A percentile compares a stretch with the other conserved stretches of the same genome.
phyloP scores from a whole-genome alignment of 2,888 invertebrate genomes.

The Dysmachus trigonus region DNA sequence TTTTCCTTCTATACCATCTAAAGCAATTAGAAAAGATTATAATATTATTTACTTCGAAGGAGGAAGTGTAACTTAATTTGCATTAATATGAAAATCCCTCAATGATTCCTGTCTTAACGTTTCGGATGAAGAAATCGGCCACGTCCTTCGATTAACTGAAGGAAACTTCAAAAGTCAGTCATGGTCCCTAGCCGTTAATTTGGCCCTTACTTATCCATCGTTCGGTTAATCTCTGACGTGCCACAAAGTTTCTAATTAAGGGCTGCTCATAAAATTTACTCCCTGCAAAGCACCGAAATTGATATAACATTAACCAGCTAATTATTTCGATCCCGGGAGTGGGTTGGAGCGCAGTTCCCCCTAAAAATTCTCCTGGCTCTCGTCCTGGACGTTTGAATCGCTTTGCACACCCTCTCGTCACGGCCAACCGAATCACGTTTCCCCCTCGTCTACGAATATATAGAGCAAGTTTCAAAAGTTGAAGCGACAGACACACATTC shows the following conservation, averaged over 20 bases:
- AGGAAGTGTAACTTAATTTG: neutral
- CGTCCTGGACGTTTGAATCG: neutral
- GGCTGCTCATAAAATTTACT: conserved; percentile 44
- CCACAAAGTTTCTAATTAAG: conserved; percentile 47
- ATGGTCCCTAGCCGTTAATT: neutral
- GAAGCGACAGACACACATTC: neutral
- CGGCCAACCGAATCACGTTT: neutral
- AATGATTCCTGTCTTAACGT: neutral
- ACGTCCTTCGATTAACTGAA: neutral
- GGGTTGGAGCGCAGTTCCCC: neutral
- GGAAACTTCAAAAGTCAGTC: neutral
- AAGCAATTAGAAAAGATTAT: neutral
- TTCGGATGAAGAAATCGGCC: neutral
- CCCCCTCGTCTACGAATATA: too few species aligned
- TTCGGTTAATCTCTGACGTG: conserved; percentile 21
- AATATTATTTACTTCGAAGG: neutral
- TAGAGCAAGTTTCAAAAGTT: conserved; percentile 24
- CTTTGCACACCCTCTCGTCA: too few species aligned
- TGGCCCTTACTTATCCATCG: neutral
- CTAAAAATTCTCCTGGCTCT: neutral
- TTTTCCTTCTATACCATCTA: neutral
- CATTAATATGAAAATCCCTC: neutral
- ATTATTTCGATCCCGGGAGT: conserved; percentile 41
- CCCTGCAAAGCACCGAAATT: conserved; percentile 44
- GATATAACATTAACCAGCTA: conserved; percentile 46